A percentile compares a stretch with the other conserved stretches of the same genome.
Conservation (phyloP, 2,888 invertebrate genomes). For the Tinea pellionella region DNA sequence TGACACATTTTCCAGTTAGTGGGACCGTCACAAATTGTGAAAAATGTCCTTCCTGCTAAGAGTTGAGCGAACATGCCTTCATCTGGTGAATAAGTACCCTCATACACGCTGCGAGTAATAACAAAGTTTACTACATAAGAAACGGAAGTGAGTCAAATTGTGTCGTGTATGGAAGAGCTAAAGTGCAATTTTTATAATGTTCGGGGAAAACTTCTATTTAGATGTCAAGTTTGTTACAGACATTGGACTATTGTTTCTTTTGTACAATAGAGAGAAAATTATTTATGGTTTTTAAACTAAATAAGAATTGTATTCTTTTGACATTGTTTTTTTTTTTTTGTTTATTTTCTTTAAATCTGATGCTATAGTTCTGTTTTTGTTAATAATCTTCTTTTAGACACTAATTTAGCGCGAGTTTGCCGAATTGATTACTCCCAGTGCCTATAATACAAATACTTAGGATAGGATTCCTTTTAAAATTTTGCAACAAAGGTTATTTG, state of each 20-base stretch:
- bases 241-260: background rate
- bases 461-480: too few species aligned
- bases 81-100: background rate
- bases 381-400: too few species aligned
- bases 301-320: background rate
- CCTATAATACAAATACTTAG: too few species aligned
- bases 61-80: background rate
- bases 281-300: background rate
- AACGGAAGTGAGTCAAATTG: too few species aligned
- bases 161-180: too few species aligned
- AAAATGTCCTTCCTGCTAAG: constrained; percentile 6
- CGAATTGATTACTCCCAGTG: too few species aligned
- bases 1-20: constrained; percentile 11
- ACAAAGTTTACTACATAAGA: too few species aligned
- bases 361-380: too few species aligned
- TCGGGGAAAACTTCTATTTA: background rate
- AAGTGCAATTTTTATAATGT: background rate
- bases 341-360: background rate
- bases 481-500: too few species aligned
- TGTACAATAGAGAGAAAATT: background rate
- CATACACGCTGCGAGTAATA: too few species aligned
- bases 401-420: too few species aligned
- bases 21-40: constrained; percentile 14
- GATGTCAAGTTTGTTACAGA: background rate
- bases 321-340: background rate